Evolutionary conservation across 2,113 vertebrate species (phyloP).

Genomic region (Beaufortia kweichowensis): DNA sequence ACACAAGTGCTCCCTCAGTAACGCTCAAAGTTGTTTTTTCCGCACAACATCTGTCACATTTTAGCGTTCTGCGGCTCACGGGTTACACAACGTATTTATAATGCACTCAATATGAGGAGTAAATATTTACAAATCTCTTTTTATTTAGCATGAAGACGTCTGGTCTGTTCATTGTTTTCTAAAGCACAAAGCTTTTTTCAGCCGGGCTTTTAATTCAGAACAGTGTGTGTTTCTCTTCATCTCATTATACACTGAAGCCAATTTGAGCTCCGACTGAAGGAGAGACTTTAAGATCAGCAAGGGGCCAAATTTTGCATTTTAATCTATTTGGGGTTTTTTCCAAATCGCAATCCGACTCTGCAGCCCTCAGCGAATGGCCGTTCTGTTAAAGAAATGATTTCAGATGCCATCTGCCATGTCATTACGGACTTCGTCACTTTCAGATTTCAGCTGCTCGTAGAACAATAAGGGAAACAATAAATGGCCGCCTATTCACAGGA

Average conservation of each 20-base stretch:
- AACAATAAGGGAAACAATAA: conserved; percentile 9
- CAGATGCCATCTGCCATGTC: conserved; percentile 6
- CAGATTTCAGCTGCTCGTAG: conserved; percentile 6
- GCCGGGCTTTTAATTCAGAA: conserved; percentile 53
- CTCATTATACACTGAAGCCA: conserved; percentile 49
- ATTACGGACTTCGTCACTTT: conserved; percentile 14
- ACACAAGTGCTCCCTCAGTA: conserved; percentile 18
- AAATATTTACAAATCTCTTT: not conserved
- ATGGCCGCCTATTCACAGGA: not conserved
- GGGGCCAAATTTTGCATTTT: conserved; percentile 28
- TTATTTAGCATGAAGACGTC: not conserved
- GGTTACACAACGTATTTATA: not conserved
- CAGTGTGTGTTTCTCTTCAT: conserved; percentile 37
- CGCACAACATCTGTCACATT: conserved; percentile 19
- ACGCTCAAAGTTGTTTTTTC: conserved; percentile 40
- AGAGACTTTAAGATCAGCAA: conserved; percentile 50
- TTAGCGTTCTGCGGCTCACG: not conserved
- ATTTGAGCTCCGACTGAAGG: conserved; percentile 47
- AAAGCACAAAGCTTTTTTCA: conserved; percentile 12
- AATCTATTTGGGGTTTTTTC: conserved; percentile 13
- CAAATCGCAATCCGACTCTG: not conserved
- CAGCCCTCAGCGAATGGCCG: conserved; percentile 6
- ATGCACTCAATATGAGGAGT: not conserved
- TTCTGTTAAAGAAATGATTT: conserved; percentile 49
- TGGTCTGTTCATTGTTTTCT: not conserved